phyloP scores from a whole-genome alignment of 2,888 invertebrate genomes.

The Volucella inanis region DNA sequence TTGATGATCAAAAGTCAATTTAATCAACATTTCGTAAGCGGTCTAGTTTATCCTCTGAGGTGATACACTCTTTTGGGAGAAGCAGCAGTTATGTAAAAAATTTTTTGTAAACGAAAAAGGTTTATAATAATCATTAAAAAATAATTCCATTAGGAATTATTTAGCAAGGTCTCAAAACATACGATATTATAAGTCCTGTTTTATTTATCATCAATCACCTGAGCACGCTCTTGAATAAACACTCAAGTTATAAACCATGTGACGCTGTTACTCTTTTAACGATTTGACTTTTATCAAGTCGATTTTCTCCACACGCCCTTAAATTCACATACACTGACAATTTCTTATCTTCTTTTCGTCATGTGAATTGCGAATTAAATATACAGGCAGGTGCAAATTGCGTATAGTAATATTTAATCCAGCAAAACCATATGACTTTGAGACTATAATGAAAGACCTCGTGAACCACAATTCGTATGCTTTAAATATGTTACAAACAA shows the following conservation, averaged over 20 bases:
- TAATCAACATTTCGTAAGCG: too few relatives aligned
- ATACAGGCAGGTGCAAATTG: constrained; percentile 8
- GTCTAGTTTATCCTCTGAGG: too few relatives aligned
- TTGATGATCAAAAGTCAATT: too few relatives aligned
- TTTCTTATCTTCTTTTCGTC: constrained; percentile 59
- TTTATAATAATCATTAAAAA: not conserved
- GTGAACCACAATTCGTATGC: constrained; percentile 24
- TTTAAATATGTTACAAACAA: not conserved
- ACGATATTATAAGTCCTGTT: constrained; percentile 46
- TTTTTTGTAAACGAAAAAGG: too few relatives aligned
- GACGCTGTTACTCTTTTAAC: constrained; percentile 36
- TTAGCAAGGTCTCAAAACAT: not conserved
- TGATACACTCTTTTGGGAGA: too few relatives aligned
- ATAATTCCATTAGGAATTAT: too few relatives aligned
- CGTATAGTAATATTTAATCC: not conserved
- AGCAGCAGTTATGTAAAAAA: too few relatives aligned
- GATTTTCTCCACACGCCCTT: not conserved
- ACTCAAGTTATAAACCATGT: constrained; percentile 45
- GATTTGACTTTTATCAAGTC: constrained; percentile 17
- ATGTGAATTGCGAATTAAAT: constrained; percentile 57
- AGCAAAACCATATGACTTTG: constrained; percentile 50
- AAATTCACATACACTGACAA: constrained; percentile 8
- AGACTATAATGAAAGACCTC: not conserved
- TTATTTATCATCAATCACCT: not conserved
- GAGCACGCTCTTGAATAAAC: not conserved